phyloP scores from a whole-genome alignment of 2,113 vertebrate species.

The Piliocolobus tephrosceles region DNA sequence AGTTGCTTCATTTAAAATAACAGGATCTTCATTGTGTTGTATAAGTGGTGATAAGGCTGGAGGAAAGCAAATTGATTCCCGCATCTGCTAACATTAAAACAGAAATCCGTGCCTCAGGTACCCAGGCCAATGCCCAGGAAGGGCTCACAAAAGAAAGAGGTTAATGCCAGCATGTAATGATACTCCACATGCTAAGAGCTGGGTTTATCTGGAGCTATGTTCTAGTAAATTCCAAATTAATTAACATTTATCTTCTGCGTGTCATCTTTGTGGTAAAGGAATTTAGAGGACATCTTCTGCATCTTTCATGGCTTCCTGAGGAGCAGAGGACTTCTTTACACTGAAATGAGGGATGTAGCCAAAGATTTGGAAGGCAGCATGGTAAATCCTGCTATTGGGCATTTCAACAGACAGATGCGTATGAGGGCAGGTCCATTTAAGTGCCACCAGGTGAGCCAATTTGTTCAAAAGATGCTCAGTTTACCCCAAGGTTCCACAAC shows the following conservation, averaged over 20 bases:
- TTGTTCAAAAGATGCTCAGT: background rate
- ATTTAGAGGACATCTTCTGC: background rate
- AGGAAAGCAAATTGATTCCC: background rate
- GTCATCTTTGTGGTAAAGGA: background rate
- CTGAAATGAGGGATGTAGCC: background rate
- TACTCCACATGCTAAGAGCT: background rate
- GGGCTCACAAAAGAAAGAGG: background rate
- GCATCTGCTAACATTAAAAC: slow-evolving; percentile 1
- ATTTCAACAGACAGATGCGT: background rate
- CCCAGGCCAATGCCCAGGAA: background rate
- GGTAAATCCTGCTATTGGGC: background rate
- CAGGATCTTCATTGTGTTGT: background rate
- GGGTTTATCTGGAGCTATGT: background rate
- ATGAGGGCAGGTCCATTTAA: background rate
- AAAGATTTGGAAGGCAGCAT: background rate
- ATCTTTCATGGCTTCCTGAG: background rate
- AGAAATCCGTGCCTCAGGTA: background rate
- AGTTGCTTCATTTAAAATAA: slow-evolving; percentile 23
- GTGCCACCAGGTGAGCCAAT: background rate
- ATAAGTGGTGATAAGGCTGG: background rate
- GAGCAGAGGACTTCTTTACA: background rate
- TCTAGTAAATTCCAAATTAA: background rate
- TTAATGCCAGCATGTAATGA: background rate
- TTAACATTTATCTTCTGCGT: background rate
- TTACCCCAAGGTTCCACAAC: background rate